Evolutionary conservation across 2,113 vertebrate genomes (phyloP), one percentile per base, ranked within the genome.

Genomic region (Fregetta grallaria): DNA sequence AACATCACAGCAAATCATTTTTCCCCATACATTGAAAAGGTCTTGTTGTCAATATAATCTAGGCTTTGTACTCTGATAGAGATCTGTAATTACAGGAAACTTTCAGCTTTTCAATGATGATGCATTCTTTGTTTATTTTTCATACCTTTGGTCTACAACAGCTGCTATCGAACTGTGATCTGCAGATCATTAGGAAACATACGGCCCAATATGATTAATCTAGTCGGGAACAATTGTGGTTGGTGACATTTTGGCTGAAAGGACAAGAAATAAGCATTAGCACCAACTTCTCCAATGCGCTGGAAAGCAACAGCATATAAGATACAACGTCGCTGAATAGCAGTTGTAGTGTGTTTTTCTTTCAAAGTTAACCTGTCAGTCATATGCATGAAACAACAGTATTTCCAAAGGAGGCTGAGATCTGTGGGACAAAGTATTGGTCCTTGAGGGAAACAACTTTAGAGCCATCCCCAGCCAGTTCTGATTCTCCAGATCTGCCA

Each of bases 41-140:
- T 66, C 56, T 86, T 80, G 8, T n/a, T 92, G 76, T 79, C 67
- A 95, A 12, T 55, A 47, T 52, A 66, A 27, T 58, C 34, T 45
- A 79, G 53, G 32, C 22, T 76, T 87, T 94, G 56, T 53, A 26
- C 16, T 42, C 52, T 42, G 58, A 66, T 36, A 86, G 70, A 88
- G 16, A 82, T n/a, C 71, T 92, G 32, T 73, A 92, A 88, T 88
- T 90, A 92, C 21, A 90, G 45, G n/a, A 92, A 90, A n/a, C 17
- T 88, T 92, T 82, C 42, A 70, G 62, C 49, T 87, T 91, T 92
- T 78, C 73, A 76, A 76, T 63, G 45, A 45, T 76, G 62, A 82
- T 87, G 25, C 21, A 91, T 76, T 87, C 47, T 92, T 70, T 92
- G 75, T 90, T 94, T 95, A 88, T 75, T 90, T 95, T 95, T 95